phyloP scores from a whole-genome alignment of 2,797 vertebrate species.

The Myotis pilosus region DNA sequence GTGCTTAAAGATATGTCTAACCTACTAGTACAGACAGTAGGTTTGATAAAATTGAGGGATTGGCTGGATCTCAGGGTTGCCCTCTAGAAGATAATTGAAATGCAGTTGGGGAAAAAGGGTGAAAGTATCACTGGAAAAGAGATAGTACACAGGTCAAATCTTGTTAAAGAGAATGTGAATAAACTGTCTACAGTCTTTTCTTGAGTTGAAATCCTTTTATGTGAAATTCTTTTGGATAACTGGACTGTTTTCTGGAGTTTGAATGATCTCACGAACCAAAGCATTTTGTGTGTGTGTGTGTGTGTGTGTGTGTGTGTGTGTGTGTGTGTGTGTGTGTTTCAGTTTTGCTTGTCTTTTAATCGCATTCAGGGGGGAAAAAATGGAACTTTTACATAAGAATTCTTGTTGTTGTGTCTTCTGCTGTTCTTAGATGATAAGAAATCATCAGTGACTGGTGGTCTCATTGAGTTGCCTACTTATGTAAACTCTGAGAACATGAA shows the following conservation, averaged over 20 bases:
- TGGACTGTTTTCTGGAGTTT: neutral
- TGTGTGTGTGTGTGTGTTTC: neutral
- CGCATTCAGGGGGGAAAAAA: neutral
- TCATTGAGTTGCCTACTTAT: constrained; percentile 68
- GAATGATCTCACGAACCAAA: constrained; percentile 13
- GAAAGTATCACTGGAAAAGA: neutral
- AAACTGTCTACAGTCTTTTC: neutral
- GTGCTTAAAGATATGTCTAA: neutral
- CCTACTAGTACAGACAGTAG: neutral
- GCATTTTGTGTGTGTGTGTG: neutral
- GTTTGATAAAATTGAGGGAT: constrained; percentile 22
- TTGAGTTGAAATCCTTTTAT: constrained; percentile 13
- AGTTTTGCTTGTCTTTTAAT: constrained; percentile 29
- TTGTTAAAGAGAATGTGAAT: neutral
- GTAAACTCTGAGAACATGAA: constrained; percentile 81
- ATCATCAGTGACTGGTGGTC: neutral
- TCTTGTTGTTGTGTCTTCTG: neutral
- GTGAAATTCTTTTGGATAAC: constrained; percentile 21
- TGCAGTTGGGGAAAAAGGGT: neutral
- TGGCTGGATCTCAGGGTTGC: neutral
- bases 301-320: neutral
- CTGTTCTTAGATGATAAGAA: constrained; percentile 65
- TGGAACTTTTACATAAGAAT: constrained; percentile 14
- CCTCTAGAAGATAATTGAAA: neutral
- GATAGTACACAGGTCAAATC: neutral